Conservation (phyloP, 2,888 invertebrate genomes). For the Drosophila phalerata region DNA sequence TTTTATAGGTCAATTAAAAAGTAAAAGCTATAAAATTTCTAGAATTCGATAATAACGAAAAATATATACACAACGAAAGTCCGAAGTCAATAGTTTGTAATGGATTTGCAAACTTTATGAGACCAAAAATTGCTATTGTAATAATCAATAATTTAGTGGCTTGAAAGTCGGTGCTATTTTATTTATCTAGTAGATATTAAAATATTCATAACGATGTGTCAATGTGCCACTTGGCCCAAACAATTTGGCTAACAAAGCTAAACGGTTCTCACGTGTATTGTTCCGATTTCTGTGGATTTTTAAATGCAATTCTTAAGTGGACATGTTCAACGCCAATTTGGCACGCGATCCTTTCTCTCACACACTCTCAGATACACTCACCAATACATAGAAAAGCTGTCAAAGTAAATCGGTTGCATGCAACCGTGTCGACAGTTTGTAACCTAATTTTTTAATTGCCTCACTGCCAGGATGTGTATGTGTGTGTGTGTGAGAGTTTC, state of each 20-base stretch:
- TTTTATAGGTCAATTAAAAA: too few relatives aligned
- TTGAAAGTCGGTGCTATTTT: too few relatives aligned
- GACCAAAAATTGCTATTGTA: neutral
- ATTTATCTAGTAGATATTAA: neutral
- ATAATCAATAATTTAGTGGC: neutral
- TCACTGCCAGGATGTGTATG: constrained; percentile 26
- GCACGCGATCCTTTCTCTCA: constrained; percentile 54
- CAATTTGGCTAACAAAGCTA: constrained; percentile 52
- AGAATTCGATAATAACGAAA: too few relatives aligned
- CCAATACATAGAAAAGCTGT: constrained; percentile 22
- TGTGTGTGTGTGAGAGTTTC: constrained; percentile 17
- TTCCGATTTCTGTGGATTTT: constrained; percentile 56
- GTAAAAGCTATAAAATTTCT: too few relatives aligned
- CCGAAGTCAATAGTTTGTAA: too few relatives aligned
- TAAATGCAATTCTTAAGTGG: constrained; percentile 66
- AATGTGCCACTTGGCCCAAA: constrained; percentile 28
- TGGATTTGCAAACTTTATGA: too few relatives aligned
- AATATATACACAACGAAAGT: too few relatives aligned
- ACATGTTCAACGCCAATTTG: constrained; percentile 54
- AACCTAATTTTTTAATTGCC: constrained; percentile 77
- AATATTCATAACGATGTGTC: constrained; percentile 34
- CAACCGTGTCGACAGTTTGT: constrained; percentile 73
- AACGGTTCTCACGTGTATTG: constrained; percentile 51
- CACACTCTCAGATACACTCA: constrained; percentile 10
- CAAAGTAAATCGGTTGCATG: constrained; percentile 70